Evolutionary conservation across 2,888 invertebrate genomes (phyloP), one percentile per base, ranked within the genome.

Genomic region (Eristalis arbustorum): DNA sequence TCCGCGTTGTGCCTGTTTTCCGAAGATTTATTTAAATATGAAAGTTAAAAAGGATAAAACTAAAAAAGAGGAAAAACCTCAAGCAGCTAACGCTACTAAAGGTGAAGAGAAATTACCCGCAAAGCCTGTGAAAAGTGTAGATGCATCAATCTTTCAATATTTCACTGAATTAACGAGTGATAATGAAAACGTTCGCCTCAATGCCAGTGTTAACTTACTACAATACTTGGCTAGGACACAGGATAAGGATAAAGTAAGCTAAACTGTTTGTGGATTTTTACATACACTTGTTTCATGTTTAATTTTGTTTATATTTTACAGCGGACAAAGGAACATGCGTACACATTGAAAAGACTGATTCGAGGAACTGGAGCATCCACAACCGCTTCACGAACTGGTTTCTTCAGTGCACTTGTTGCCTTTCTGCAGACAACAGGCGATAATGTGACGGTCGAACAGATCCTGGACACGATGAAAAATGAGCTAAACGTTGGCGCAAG

Each of bases 301-400:
- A 0, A 1, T 6, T 4, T 87, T 89, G 59, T 66, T 78, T 67
- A 2, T 37, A 37, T 8, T 91, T 93, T 81, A 90, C 95, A 96
- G 94, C 93, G 90, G 93, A 93, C 89, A 94, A 89, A 94, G 90
- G 96, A 96, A 91, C 88, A 95, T 13, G 93, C 94, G 64, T 96
- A 97, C 92, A 94, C 95, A 0, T 90, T 97, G 42, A 95, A 94
- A 88, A 94, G 97, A 89, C 92, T 97, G 67, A 93, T 97, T 3
- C 94, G 96, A 88, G 96, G 97, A 84, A 93, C 96, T 84, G 96
- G 96, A 40, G 95, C 96, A 1, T 95, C 95, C 23, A 94, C 95
- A 56, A 93, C 94, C 25, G 93, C 93, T 25, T 94, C 95, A 37
- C 94, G 96, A 89, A 94, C 94, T 78, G 96, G 96, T 28, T 96